Percentiles rank a stretch among this genome's conserved stretches.
Evolutionary conservation across 2,797 vertebrate genomes (phyloP).

Genomic region (Tapirus indicus): DNA sequence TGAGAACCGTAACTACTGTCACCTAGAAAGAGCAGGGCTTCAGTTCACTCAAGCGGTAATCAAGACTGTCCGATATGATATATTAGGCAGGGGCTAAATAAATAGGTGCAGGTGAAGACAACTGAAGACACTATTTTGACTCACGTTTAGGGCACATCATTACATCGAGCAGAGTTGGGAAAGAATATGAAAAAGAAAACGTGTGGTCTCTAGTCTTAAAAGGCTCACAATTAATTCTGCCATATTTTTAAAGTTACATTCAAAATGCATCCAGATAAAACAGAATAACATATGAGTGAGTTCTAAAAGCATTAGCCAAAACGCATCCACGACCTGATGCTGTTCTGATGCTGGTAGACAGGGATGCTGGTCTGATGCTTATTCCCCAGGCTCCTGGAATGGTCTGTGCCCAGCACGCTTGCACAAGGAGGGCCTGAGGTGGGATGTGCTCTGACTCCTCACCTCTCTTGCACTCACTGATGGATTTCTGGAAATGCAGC

Average conservation of each 20-base stretch:
- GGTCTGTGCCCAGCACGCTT: background rate
- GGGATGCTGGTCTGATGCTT: background rate
- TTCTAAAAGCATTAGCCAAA: background rate
- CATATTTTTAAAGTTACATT: background rate
- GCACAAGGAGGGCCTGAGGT: no score
- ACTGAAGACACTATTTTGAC: background rate
- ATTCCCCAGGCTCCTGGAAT: rapidly evolving
- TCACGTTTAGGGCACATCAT: background rate
- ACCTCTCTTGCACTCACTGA: rapidly evolving
- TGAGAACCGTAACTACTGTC: background rate
- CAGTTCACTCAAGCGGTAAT: background rate
- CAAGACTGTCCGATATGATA: background rate
- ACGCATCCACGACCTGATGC: rapidly evolving
- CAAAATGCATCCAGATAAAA: background rate
- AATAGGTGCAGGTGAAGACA: background rate
- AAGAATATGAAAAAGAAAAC: background rate
- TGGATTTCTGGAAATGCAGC: background rate
- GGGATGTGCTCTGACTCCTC: rapidly evolving
- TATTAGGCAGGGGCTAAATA: background rate
- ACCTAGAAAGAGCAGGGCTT: background rate
- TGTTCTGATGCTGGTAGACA: background rate
- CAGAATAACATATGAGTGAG: no score
- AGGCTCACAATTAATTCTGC: background rate
- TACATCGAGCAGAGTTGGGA: background rate
- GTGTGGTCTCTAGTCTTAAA: background rate